Evolutionary conservation across 2,797 vertebrate species (phyloP).

Genomic region (Scyliorhinus canicula): DNA sequence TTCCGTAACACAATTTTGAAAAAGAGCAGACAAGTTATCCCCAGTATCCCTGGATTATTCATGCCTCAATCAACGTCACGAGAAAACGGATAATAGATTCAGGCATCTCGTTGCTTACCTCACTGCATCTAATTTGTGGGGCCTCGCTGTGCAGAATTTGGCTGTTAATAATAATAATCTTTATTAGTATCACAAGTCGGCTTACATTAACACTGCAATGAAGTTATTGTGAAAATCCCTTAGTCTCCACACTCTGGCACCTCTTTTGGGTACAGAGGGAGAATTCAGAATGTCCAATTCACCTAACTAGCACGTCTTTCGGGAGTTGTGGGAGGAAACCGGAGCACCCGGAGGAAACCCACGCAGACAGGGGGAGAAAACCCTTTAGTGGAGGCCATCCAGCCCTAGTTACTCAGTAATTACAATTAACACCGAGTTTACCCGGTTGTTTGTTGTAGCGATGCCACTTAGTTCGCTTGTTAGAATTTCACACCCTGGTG

Average conservation of each 20-base stretch:
- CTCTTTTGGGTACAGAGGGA: too few relatives aligned
- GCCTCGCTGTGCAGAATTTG: too few relatives aligned
- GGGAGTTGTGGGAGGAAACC: too few relatives aligned
- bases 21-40: neutral
- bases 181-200: too few relatives aligned
- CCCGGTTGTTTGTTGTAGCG: neutral
- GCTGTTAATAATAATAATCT: too few relatives aligned
- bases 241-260: too few relatives aligned
- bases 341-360: too few relatives aligned
- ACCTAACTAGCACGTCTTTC: too few relatives aligned
- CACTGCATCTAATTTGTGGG: neutral
- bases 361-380: too few relatives aligned
- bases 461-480: neutral
- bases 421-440: neutral
- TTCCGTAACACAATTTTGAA: neutral
- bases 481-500: neutral
- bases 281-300: too few relatives aligned
- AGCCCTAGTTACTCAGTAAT: neutral
- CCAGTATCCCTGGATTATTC: neutral
- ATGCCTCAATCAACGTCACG: neutral
- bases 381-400: neutral
- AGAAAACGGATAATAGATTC: neutral
- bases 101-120: neutral
- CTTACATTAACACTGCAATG: too few relatives aligned
- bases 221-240: too few relatives aligned